phyloP scores from a whole-genome alignment of 2,113 vertebrate species.

The Rana temporaria region DNA sequence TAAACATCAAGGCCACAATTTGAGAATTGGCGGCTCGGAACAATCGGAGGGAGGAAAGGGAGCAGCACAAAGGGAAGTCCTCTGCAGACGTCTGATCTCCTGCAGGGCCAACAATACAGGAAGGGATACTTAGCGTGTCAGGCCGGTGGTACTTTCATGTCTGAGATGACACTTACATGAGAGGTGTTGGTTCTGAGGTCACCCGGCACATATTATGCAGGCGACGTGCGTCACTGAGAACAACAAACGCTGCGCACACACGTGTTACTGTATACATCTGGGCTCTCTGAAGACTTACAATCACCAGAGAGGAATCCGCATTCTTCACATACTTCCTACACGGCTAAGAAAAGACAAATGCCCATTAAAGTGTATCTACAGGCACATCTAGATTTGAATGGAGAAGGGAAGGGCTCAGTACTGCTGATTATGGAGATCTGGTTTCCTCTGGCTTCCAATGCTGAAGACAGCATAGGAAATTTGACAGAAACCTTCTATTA shows the following conservation, averaged over 20 bases:
- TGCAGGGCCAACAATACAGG: slow-evolving; percentile 10
- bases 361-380: too few species aligned
- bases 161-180: not conserved
- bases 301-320: not conserved
- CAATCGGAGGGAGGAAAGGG: slow-evolving; percentile 43
- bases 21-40: not conserved
- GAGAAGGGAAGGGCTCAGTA: too few species aligned
- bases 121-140: slow-evolving; percentile 32
- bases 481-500: too few species aligned
- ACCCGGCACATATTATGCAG: slow-evolving; percentile 2
- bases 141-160: not conserved
- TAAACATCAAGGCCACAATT: slow-evolving; percentile 7
- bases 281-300: not conserved
- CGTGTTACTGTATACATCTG: not conserved
- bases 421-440: too few species aligned
- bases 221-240: slow-evolving; percentile 9
- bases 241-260: not conserved
- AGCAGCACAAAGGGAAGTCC: slow-evolving; percentile 10
- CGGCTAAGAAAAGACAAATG: too few species aligned
- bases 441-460: too few species aligned
- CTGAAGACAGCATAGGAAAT: too few species aligned
- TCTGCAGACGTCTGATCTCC: not conserved
- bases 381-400: too few species aligned
- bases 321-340: not conserved
- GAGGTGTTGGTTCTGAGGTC: not conserved